Conservation (phyloP, 92 coral and sea anemone genomes). For the Virgularia gustaviana region DNA sequence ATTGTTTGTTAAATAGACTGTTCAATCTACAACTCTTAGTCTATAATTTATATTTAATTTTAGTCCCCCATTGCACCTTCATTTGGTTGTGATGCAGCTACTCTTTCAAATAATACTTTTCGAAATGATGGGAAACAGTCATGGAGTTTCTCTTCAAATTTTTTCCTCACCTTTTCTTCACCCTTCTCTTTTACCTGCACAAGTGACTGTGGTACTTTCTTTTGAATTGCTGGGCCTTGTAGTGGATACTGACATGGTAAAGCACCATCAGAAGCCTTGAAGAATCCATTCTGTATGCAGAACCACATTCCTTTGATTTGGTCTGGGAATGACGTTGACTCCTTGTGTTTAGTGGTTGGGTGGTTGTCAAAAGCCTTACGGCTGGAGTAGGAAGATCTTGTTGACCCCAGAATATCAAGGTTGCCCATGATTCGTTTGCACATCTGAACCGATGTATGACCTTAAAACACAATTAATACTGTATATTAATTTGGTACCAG, state of each 20-base stretch:
- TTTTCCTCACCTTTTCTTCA: neutral
- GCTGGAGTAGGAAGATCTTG: conserved; percentile 10
- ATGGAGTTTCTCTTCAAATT: too few species aligned
- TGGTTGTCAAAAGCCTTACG: conserved; percentile 44
- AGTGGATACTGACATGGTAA: conserved; percentile 2
- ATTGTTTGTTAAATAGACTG: too few species aligned
- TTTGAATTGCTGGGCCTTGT: neutral
- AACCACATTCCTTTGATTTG: conserved; percentile 52
- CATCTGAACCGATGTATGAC: conserved; percentile 46
- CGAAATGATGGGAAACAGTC: conserved; percentile 18
- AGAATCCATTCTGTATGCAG: neutral
- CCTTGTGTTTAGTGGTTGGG: conserved; percentile 36
- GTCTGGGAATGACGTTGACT: conserved; percentile 53
- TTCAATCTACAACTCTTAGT: too few species aligned
- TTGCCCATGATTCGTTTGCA: conserved; percentile 31
- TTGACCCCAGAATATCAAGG: conserved; percentile 13
- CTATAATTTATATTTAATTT: neutral
- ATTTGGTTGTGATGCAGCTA: neutral
- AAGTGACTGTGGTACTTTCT: neutral
- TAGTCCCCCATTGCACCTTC: neutral
- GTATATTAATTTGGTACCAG: neutral
- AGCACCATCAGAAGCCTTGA: neutral
- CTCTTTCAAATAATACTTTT: conserved; percentile 1
- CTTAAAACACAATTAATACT: neutral
- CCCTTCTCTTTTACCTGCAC: neutral